phyloP scores from a whole-genome alignment of 2,888 invertebrate genomes.

The Rhaphigaster nebulosa region DNA sequence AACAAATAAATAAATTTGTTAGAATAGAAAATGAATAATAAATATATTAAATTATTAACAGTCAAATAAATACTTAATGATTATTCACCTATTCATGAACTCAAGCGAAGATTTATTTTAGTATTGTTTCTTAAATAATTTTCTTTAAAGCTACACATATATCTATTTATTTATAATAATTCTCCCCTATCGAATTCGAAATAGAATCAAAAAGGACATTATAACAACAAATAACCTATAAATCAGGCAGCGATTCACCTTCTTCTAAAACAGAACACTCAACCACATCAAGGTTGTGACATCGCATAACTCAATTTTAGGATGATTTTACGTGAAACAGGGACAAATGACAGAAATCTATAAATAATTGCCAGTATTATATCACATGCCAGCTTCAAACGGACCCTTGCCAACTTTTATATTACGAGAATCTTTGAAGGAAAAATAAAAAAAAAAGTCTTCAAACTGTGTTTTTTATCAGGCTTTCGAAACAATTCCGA shows the following conservation, averaged over 20 bases:
- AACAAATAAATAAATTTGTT: too few relatives aligned
- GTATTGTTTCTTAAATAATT: too few relatives aligned
- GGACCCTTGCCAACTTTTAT: slow-evolving; percentile 6
- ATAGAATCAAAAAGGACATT: background rate
- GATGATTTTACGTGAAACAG: background rate
- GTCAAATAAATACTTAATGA: too few relatives aligned
- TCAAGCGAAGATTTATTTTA: too few relatives aligned
- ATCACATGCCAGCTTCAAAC: background rate
- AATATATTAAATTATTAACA: too few relatives aligned
- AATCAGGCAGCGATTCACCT: background rate
- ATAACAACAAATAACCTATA: background rate
- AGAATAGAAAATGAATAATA: too few relatives aligned
- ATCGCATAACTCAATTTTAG: background rate
- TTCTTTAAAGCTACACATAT: too few relatives aligned
- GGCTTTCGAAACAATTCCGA: background rate
- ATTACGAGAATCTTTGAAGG: background rate
- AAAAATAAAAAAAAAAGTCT: background rate
- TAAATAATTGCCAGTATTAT: slow-evolving; percentile 8
- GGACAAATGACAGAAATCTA: background rate
- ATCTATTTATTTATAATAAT: background rate
- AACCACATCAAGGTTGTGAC: background rate
- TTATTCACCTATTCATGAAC: too few relatives aligned
- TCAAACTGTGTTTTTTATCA: background rate
- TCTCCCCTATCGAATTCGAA: background rate
- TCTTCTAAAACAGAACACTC: background rate